phyloP scores from a whole-genome alignment of 2,888 invertebrate genomes.

The Cremastinae sp. region DNA sequence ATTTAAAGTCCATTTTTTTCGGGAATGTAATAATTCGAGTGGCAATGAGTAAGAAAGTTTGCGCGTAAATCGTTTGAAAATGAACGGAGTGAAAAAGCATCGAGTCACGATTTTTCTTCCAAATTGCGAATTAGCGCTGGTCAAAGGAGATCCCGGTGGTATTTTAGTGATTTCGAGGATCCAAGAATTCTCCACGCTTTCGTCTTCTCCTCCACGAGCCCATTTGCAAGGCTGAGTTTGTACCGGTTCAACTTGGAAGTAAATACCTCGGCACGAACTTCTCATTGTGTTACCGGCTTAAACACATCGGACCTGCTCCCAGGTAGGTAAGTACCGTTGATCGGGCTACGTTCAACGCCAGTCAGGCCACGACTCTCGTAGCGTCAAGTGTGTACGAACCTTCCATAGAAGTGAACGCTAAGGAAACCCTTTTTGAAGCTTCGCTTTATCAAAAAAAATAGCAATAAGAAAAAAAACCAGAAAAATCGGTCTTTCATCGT shows the following conservation, averaged over 20 bases:
- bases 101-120: slow-evolving; percentile 25
- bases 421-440: slow-evolving; percentile 17
- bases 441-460: slow-evolving; percentile 16
- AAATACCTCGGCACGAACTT: slow-evolving; percentile 53
- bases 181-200: slow-evolving; percentile 14
- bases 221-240: slow-evolving; percentile 56
- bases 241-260: slow-evolving; percentile 61
- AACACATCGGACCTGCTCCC: slow-evolving; percentile 61
- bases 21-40: too few species aligned
- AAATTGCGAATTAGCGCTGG: slow-evolving; percentile 20
- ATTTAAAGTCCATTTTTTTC: too few species aligned
- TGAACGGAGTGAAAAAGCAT: background rate
- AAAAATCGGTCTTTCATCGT: too few species aligned
- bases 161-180: slow-evolving; percentile 6
- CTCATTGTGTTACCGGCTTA: slow-evolving; percentile 70
- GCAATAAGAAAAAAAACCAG: too few species aligned
- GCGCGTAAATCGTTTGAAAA: too few species aligned
- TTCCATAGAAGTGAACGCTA: slow-evolving; percentile 45
- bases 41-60: too few species aligned
- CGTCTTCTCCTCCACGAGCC: slow-evolving; percentile 1
- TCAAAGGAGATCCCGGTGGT: too few species aligned
- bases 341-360: slow-evolving; percentile 72
- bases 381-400: slow-evolving; percentile 73
- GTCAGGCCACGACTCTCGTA: slow-evolving; percentile 73
- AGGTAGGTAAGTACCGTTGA: slow-evolving; percentile 78